Percentiles rank a stretch among this genome's conserved stretches.
These are phyloP conservation scores for Neogale vison DNA, from an alignment of 2,113 vertebrate genomes.

Conservation along the genomic window DNA sequence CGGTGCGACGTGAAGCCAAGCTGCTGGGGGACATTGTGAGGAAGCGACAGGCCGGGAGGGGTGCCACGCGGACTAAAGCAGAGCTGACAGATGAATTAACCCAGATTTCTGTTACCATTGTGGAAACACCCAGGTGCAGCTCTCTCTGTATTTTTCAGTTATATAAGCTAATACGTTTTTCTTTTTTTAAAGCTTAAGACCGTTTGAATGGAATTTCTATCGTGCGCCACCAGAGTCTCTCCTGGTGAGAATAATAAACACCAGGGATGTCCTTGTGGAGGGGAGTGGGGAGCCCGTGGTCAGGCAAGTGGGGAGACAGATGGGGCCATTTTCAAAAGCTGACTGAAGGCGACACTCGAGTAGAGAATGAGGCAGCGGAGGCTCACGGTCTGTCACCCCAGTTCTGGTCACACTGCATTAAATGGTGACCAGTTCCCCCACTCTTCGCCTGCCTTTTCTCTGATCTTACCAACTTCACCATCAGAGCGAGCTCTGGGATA, in stretches of 20 bases:
- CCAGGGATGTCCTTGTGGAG: not conserved
- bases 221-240: not conserved
- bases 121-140: not conserved
- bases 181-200: not conserved
- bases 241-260: not conserved
- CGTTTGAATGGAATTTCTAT: not conserved
- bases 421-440: not conserved
- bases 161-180: not conserved
- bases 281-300: not conserved
- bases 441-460: not conserved
- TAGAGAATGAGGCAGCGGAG: not conserved
- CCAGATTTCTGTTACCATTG: not conserved
- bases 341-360: not conserved
- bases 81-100: not conserved
- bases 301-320: accelerated
- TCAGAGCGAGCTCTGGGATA: not conserved
- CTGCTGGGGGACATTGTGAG: not conserved
- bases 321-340: accelerated
- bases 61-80: not conserved
- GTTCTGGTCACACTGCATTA: no score
- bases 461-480: not conserved
- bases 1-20: not conserved
- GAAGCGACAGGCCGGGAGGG: not conserved
- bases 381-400: not conserved
- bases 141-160: not conserved